Evolutionary conservation across 2,797 vertebrate species (phyloP).

Genomic region (Benthosema pterotum): DNA sequence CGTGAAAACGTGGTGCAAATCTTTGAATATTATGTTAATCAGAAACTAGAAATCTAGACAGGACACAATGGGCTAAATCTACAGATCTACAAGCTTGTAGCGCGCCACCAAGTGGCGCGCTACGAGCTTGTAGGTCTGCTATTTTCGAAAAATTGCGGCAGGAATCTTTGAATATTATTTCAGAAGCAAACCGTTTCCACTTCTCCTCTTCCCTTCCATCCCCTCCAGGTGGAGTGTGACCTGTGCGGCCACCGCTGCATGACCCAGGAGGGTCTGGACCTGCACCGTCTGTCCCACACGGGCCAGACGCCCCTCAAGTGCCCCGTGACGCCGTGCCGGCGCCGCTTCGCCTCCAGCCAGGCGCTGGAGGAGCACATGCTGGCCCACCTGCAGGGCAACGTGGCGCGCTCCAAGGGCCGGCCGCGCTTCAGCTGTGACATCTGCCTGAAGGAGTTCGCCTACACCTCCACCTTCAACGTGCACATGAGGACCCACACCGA

Average conservation of each 20-base stretch:
- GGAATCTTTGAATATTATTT: too few species aligned
- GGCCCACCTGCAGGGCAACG: conserved; percentile 77
- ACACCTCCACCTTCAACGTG: conserved; percentile 82
- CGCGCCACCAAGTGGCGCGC: too few species aligned
- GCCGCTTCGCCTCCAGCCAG: conserved; percentile 77
- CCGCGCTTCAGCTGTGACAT: conserved; percentile 78
- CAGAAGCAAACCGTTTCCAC: too few species aligned
- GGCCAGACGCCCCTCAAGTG: conserved; percentile 85
- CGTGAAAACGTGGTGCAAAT: too few species aligned
- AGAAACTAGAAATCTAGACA: too few species aligned
- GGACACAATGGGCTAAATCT: too few species aligned
- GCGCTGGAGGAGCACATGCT: conserved; percentile 81
- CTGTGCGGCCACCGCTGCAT: conserved; percentile 85
- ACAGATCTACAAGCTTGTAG: too few species aligned
- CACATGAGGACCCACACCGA: conserved; percentile 85
- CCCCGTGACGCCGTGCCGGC: conserved; percentile 80
- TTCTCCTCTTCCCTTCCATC: neutral
- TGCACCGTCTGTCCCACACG: conserved; percentile 84
- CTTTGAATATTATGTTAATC: too few species aligned
- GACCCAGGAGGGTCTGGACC: conserved; percentile 84
- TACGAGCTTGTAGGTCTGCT: too few species aligned
- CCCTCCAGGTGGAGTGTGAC: conserved; percentile 80
- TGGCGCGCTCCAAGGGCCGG: conserved; percentile 69
- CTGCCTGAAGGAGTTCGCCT: conserved; percentile 82
- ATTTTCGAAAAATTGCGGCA: too few species aligned